Percentiles rank a stretch among this genome's conserved stretches.
Evolutionary conservation across 2,888 invertebrate genomes (phyloP).

Genomic region (Opisthograptis luteolata): DNA sequence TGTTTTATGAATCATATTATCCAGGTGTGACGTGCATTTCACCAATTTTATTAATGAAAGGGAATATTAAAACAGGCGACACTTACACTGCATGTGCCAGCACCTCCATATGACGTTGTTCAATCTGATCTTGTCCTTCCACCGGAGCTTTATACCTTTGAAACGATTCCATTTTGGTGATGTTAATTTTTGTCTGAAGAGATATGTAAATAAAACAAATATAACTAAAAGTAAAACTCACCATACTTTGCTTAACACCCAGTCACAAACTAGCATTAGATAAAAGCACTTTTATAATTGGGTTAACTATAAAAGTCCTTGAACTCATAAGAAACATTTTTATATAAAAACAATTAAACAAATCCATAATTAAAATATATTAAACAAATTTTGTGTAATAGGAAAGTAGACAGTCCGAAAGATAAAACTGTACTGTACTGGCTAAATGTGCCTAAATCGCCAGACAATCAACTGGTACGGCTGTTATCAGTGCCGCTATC

Average conservation of each 20-base stretch:
- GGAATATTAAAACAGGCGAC: constrained; percentile 8
- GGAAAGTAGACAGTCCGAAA: constrained; percentile 55
- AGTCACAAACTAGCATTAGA: constrained; percentile 68
- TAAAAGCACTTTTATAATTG: constrained; percentile 55
- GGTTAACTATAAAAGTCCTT: constrained; percentile 67
- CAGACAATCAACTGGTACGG: constrained; percentile 60
- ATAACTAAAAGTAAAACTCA: constrained; percentile 50
- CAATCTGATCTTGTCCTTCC: constrained; percentile 99
- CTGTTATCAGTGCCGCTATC: constrained; percentile 72
- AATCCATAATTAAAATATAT: constrained; percentile 62
- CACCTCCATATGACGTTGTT: constrained; percentile 99
- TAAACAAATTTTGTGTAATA: constrained; percentile 42
- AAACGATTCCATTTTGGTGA: constrained; percentile 99
- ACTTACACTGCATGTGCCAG: constrained; percentile 99
- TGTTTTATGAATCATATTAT: neutral
- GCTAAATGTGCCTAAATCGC: constrained; percentile 50
- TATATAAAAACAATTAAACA: constrained; percentile 58
- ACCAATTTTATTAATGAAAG: neutral
- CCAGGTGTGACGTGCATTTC: neutral
- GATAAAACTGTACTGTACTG: constrained; percentile 65
- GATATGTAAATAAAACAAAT: constrained; percentile 45
- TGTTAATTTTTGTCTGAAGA: constrained; percentile 97
- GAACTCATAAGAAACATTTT: constrained; percentile 69
- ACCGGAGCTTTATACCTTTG: constrained; percentile 97
- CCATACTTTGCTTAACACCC: constrained; percentile 55